Conservation (phyloP, 2,797 vertebrate species). For the Tauraco hartlaubi region DNA sequence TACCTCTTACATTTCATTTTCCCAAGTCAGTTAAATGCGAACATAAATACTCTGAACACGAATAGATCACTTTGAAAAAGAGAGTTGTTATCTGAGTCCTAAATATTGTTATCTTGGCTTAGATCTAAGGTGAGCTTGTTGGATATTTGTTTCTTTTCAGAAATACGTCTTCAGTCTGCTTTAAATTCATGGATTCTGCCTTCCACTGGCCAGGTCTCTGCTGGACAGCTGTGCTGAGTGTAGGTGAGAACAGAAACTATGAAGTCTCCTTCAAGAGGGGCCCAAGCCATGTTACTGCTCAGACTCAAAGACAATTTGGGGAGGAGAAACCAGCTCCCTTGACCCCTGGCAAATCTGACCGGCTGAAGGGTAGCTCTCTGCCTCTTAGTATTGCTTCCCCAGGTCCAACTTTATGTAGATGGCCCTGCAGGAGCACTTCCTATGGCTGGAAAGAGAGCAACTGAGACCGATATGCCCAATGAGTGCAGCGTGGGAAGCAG, state of each 20-base stretch:
- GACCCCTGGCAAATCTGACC: not conserved
- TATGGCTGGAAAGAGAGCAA: not conserved
- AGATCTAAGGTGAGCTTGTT: not conserved
- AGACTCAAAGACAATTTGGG: not conserved
- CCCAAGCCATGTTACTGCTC: not conserved
- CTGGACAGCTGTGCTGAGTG: not conserved
- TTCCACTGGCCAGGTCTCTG: not conserved
- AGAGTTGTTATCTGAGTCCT: not conserved
- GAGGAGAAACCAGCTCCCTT: not conserved
- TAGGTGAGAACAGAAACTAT: not conserved
- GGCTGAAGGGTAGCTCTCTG: not conserved
- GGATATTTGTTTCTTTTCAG: not conserved
- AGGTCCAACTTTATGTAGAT: rapidly evolving
- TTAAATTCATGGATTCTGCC: not conserved
- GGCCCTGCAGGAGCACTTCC: not conserved
- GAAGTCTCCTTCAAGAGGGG: not conserved
- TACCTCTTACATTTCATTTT: not conserved
- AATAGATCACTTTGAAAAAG: not conserved
- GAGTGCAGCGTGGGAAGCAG: not conserved
- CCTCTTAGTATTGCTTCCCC: not conserved
- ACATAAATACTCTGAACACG: not conserved
- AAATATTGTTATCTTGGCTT: not conserved
- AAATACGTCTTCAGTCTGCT: not conserved
- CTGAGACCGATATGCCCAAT: rapidly evolving
- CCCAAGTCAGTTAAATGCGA: not conserved